Base-by-base conservation (phyloP, 1,140 invertebrate species). In the Helicoverpa zea region DNA sequence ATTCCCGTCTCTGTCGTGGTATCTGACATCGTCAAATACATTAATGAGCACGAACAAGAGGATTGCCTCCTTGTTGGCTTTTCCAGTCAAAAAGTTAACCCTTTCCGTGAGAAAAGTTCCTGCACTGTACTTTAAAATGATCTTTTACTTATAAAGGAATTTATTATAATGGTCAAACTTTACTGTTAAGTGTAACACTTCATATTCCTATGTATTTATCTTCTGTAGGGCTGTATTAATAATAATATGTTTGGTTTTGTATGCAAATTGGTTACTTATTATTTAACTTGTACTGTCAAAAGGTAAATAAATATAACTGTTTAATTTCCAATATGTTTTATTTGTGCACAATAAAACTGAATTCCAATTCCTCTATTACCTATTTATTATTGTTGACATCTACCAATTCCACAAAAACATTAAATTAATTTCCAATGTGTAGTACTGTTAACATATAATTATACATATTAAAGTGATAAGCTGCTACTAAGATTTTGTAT, bases 61-160 rank as follows among this genome's bases (percentile, higher is more conserved):
- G 99, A 99, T 95, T 99, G 98, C 89, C 96, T 99, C n/a, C 96
- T 99, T 77, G 97, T 98, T 88, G 99, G 98, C 3, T 99, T 99
- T 95, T 98, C 98, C 76, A 98, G 98, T 81, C 98, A 99, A 92
- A 99, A 99, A 94, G 98, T 99, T 10, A 99, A 99, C 96, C 99
- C 99, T 47, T 99, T 99, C 96, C 97, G 98, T 88, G 99, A 99
- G 95, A 99, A 99, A 95, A 98, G 98, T 86, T 98, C 98, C 61
- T 99, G 98, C 95, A 96, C 96, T 78, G 95, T 99, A 88, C 96
- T 99, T 83, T 99, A 97, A 97, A 87, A 18, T 3, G 1, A 49
- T 49, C 11, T 81, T 76, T 35, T 16, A 73, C 18, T 12, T 58
- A 16, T n/a, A 9, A 30, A 72, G 68, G 49, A 30, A 54, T 29